Percentiles rank a stretch among this genome's conserved stretches.
These are phyloP conservation scores for Saguinus oedipus DNA, from an alignment of 2,797 vertebrate species.

Conservation along the genomic window DNA sequence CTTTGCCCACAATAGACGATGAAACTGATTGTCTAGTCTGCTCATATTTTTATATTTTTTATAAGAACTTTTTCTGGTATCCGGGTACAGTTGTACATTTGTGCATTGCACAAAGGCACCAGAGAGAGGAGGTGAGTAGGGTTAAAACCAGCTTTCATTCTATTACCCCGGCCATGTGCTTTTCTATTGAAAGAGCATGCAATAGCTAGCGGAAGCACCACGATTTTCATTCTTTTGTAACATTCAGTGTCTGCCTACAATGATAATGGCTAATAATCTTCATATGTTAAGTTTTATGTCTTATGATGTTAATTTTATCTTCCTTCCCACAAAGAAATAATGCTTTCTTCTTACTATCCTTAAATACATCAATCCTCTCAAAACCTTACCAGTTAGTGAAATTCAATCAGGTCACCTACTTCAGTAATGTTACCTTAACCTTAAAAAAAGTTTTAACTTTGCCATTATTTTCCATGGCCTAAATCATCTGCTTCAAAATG, in stretches of 20 bases:
- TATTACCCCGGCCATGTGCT: neutral
- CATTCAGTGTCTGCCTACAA: neutral
- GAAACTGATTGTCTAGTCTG: neutral
- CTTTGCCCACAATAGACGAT: neutral
- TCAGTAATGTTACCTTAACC: constrained; percentile 49
- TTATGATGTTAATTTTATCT: neutral
- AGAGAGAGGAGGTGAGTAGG: neutral
- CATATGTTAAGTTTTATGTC: neutral
- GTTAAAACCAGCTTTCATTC: neutral
- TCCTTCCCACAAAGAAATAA: neutral
- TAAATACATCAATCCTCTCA: constrained; percentile 41
- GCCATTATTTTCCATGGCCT: constrained; percentile 50
- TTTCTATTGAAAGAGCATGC: neutral
- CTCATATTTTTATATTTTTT: neutral
- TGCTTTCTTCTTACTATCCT: neutral
- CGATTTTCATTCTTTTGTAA: neutral
- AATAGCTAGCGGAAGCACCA: too few relatives aligned
- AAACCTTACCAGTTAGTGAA: constrained; percentile 19
- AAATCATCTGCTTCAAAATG: constrained; percentile 65
- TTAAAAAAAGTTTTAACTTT: constrained; percentile 62
- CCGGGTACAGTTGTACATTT: neutral
- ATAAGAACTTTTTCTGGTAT: neutral
- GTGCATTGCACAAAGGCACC: neutral
- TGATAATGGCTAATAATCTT: neutral
- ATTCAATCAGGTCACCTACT: constrained; percentile 60